Evolutionary conservation across 2,113 vertebrate species (phyloP), one percentile per base, ranked within the genome.

Genomic region (Colossoma macropomum): DNA sequence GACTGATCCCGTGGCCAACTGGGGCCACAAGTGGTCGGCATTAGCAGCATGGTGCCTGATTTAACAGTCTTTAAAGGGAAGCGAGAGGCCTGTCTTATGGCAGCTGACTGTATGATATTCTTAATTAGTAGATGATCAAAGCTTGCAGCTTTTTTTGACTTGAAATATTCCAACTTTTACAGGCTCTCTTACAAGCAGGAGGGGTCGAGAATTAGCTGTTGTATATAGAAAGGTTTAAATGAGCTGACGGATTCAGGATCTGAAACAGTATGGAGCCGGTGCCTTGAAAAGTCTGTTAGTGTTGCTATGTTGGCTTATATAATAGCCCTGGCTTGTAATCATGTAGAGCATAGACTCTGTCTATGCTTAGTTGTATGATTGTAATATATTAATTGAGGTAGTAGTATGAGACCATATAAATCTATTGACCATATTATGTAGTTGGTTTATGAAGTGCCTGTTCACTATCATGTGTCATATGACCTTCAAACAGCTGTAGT

Each of bases 81-180:
- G 19, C 15, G 38, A 10, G 41, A 52, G 52, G 63, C 77, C 68
- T 52, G 21, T 77, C 15, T 56, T 45, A 75, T 68, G 56, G 66
- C 72, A 77, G 50, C 81, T 86, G 82, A 86, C 84, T 77, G 59
- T 30, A 65, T 66, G 30, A 23, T 32, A 75, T 41, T 79, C 77
- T 6, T 15, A 65, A 59, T 69, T 72, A 69, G 62, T 52, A 63
- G 19, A 28, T 82, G 84, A 89, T 88, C 85, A 88, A 89, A 89
- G 87, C 75, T 86, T 81, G 74, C n/a, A 82, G 78, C 84, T 74
- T 73, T 13, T 68, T 21, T 65, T 69, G 81, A 85, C 84, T 78
- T 75, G 63, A 59, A 19, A 62, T 78, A 25, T 54, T 56, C 71
- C 50, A 56, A 66, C 73, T 80, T 56, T 27, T 77, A 78, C 84